Conservation (phyloP, 1,140 invertebrate species). For the Lepidurus packardi region DNA sequence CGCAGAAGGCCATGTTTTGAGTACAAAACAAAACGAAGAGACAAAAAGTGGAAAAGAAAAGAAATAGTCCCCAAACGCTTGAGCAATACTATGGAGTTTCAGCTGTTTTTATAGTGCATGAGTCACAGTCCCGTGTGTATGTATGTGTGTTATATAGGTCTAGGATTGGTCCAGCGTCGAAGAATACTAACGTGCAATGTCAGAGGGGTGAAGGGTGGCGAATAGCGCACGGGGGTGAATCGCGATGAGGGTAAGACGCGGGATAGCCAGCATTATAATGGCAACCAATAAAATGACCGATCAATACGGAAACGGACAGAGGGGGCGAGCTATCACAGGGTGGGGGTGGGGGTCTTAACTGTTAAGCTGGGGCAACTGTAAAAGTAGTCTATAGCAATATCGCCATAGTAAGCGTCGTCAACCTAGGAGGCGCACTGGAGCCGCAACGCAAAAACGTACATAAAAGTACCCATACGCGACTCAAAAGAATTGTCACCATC, state of each 20-base stretch:
- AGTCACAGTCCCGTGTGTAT: not conserved
- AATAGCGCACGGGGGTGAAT: slow-evolving; percentile 8
- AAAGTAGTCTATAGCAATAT: not conserved
- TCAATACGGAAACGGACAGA: slow-evolving; percentile 10
- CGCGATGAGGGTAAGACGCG: slow-evolving; percentile 11
- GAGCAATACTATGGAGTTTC: not conserved
- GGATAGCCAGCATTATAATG: slow-evolving; percentile 1
- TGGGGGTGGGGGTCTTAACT: not conserved
- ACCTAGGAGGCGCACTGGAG: not conserved
- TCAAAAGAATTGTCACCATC: not conserved
- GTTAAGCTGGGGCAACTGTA: not conserved
- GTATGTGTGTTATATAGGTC: not conserved
- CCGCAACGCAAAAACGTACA: not conserved
- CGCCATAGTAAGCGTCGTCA: not conserved
- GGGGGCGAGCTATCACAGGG: not conserved
- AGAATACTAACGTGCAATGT: not conserved
- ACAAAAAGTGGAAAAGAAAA: not conserved
- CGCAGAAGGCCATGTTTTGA: too few relatives aligned
- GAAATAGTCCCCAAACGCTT: not conserved
- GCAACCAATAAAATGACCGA: slow-evolving; percentile 8
- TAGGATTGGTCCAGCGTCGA: not conserved
- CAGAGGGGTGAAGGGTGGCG: not conserved
- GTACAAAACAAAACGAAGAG: too few relatives aligned
- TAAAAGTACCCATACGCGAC: slow-evolving; percentile 7
- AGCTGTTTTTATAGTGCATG: slow-evolving; percentile 17